These are phyloP conservation scores for Rhopilema esculentum DNA, from an alignment of 30 jellyfish, hydroid and myxozoan species.

Conservation along the genomic window DNA sequence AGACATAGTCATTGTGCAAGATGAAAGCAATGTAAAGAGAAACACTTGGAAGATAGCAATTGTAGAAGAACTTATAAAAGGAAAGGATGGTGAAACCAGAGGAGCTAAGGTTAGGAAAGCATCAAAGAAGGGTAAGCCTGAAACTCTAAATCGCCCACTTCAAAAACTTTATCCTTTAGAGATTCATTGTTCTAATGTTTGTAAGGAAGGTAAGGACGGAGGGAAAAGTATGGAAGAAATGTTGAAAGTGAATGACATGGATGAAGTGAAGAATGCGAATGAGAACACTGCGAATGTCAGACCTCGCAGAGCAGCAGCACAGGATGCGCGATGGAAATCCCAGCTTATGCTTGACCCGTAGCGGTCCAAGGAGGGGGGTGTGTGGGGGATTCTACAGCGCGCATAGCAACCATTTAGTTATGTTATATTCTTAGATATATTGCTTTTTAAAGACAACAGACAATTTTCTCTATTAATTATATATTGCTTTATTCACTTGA, in stretches of 20 bases:
- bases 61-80: constrained; percentile 49
- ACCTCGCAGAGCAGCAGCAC: constrained; percentile 68
- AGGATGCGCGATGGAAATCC: constrained; percentile 69
- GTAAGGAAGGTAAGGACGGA: neutral
- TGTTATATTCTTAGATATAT: no score
- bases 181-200: neutral
- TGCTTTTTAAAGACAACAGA: no score
- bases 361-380: constrained; percentile 72
- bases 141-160: constrained; percentile 21
- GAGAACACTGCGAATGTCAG: constrained; percentile 35
- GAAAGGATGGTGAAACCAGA: constrained; percentile 60
- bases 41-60: constrained; percentile 52
- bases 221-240: neutral
- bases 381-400: constrained; percentile 32
- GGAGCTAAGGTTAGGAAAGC: constrained; percentile 74
- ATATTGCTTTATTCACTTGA: no score
- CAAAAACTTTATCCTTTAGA: constrained; percentile 59
- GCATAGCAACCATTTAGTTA: neutral
- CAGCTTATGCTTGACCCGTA: constrained; percentile 74
- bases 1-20: constrained; percentile 42
- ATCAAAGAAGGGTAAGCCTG: constrained; percentile 43
- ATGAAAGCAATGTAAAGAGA: constrained; percentile 52
- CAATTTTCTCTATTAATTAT: no score
- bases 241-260: neutral
- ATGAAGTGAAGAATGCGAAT: constrained; percentile 10